Evolutionary conservation across 2,113 vertebrate species (phyloP).

Genomic region (Isichthys henryi): DNA sequence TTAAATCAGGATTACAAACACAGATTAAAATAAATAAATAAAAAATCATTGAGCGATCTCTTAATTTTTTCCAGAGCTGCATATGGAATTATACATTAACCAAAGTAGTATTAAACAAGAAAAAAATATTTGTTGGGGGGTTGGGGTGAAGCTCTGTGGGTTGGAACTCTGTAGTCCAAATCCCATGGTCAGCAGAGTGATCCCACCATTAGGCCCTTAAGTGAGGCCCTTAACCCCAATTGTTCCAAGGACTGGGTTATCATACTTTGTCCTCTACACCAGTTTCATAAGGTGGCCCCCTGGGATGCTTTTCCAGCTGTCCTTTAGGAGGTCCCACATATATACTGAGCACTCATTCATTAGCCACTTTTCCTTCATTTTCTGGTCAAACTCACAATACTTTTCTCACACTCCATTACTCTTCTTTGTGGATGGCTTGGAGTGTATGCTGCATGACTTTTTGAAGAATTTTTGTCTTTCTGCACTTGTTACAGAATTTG

Average conservation of each 20-base stretch:
- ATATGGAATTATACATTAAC: background rate
- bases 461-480: background rate
- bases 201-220: background rate
- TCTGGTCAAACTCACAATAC: background rate
- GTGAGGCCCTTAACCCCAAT: background rate
- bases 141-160: background rate
- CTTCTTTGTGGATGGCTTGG: background rate
- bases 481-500: background rate
- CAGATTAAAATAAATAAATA: too few relatives aligned
- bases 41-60: background rate
- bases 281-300: background rate
- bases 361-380: background rate
- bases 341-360: background rate
- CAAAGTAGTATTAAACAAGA: background rate
- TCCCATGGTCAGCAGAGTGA: background rate
- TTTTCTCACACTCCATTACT: background rate
- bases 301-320: background rate
- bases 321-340: background rate
- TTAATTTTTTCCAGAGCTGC: background rate
- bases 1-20: too few relatives aligned
- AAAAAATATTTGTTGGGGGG: background rate
- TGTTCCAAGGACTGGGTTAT: background rate
- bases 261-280: background rate
- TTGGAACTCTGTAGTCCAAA: background rate
- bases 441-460: background rate